Conservation (phyloP, 64 coral and sea anemone species). For the Orbicella faveolata region DNA sequence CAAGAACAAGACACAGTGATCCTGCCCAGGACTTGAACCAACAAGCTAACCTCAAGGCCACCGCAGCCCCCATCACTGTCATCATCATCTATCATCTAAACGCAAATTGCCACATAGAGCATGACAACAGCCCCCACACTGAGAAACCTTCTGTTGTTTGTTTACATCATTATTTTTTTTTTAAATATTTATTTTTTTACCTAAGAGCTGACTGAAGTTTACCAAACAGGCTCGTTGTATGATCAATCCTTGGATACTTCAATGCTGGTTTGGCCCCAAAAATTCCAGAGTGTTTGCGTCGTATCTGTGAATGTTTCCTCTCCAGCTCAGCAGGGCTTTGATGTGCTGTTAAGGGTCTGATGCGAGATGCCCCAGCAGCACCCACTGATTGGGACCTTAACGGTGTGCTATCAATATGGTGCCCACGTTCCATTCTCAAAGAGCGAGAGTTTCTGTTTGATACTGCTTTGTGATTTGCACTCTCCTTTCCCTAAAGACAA, state of each 20-base stretch:
- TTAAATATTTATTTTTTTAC: constrained; percentile 21
- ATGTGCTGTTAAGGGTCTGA: constrained; percentile 46
- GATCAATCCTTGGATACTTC: constrained; percentile 78
- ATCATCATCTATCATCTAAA: too few relatives aligned
- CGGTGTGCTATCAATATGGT: constrained; percentile 24
- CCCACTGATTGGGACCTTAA: constrained; percentile 75
- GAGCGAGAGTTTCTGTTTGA: constrained; percentile 61
- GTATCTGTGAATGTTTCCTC: constrained; percentile 79
- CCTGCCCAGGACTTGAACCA: too few relatives aligned
- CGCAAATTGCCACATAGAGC: too few relatives aligned
- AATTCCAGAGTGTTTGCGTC: constrained; percentile 65
- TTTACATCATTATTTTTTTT: too few relatives aligned
- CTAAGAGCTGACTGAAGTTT: constrained; percentile 74
- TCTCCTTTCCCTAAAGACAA: constrained; percentile 48
- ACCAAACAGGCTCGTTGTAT: constrained; percentile 72
- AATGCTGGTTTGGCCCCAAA: constrained; percentile 70
- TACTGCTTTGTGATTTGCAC: constrained; percentile 10
- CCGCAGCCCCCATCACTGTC: too few relatives aligned
- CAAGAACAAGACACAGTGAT: too few relatives aligned
- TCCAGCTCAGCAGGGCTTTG: constrained; percentile 85
- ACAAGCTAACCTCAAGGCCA: too few relatives aligned
- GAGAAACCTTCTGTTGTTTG: too few relatives aligned
- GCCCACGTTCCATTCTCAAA: constrained; percentile 68
- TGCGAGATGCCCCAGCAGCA: constrained; percentile 48
- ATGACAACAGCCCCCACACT: too few relatives aligned